These are phyloP conservation scores for Andricus curvator DNA, from an alignment of 2,888 invertebrate genomes.

Conservation along the genomic window DNA sequence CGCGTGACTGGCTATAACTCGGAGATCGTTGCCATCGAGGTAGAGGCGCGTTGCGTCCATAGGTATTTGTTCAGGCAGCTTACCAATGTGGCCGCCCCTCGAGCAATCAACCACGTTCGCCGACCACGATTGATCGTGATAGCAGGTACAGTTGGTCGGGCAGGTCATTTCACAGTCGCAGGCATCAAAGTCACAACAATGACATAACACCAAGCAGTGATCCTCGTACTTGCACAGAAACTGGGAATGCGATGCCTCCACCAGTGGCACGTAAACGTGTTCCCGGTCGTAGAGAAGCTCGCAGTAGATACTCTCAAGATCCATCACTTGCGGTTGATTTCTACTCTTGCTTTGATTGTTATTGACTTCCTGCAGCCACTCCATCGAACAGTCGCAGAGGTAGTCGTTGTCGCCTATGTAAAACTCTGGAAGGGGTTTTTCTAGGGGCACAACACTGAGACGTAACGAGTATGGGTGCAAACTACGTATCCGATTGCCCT, in stretches of 20 bases:
- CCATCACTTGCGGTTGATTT: constrained; percentile 90
- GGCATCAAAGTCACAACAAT: constrained; percentile 94
- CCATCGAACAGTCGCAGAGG: constrained; percentile 94
- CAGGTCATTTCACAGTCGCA: constrained; percentile 97
- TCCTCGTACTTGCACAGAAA: constrained; percentile 91
- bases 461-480: constrained; percentile 87
- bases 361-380: constrained; percentile 92
- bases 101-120: constrained; percentile 93
- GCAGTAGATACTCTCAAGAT: constrained; percentile 90
- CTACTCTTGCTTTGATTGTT: constrained; percentile 85
- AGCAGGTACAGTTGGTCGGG: constrained; percentile 92
- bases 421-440: constrained; percentile 88
- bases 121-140: constrained; percentile 92
- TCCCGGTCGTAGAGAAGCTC: constrained; percentile 89
- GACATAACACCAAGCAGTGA: constrained; percentile 92
- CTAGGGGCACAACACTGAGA: constrained; percentile 87
- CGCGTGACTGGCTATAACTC: constrained; percentile 85
- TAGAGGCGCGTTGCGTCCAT: constrained; percentile 95
- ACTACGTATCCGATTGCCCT: constrained; percentile 88
- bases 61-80: constrained; percentile 89
- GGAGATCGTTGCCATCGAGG: constrained; percentile 90
- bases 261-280: constrained; percentile 86
- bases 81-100: constrained; percentile 84
- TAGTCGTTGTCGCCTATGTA: constrained; percentile 92
- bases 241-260: constrained; percentile 89